These are phyloP conservation scores for Melanchra persicariae DNA, from an alignment of 2,888 invertebrate genomes.

Conservation along the genomic window DNA sequence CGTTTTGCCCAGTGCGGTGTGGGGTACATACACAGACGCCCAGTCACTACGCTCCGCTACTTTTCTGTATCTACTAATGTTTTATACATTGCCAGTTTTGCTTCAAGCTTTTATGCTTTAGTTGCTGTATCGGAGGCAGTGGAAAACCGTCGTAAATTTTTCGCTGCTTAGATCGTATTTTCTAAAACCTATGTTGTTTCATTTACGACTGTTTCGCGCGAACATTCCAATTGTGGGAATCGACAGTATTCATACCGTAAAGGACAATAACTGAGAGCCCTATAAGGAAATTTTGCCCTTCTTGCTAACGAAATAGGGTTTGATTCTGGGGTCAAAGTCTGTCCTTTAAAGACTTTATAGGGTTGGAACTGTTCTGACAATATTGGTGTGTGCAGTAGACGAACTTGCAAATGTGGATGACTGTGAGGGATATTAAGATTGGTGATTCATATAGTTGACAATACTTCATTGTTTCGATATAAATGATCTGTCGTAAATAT, in stretches of 20 bases:
- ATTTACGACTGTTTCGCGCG: slow-evolving; percentile 79
- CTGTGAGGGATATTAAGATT: slow-evolving; percentile 80
- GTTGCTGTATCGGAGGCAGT: slow-evolving; percentile 69
- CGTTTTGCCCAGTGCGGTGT: slow-evolving; percentile 90
- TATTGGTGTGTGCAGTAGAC: slow-evolving; percentile 79
- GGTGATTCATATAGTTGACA: slow-evolving; percentile 79
- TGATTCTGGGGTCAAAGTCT: slow-evolving; percentile 31
- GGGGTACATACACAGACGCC: slow-evolving; percentile 78
- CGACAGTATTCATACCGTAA: slow-evolving; percentile 58
- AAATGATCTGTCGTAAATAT: slow-evolving; percentile 68
- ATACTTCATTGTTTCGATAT: slow-evolving; percentile 78
- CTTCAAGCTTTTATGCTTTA: slow-evolving; percentile 71
- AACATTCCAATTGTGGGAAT: slow-evolving; percentile 78
- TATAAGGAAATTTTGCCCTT: slow-evolving; percentile 61
- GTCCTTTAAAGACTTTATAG: slow-evolving; percentile 42
- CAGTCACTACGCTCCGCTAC: slow-evolving; percentile 79
- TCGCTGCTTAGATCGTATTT: slow-evolving; percentile 78
- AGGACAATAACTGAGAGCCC: slow-evolving; percentile 53
- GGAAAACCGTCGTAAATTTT: slow-evolving; percentile 79
- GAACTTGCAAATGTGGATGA: slow-evolving; percentile 83
- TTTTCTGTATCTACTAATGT: slow-evolving; percentile 89
- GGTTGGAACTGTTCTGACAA: slow-evolving; percentile 62
- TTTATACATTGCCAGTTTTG: slow-evolving; percentile 85
- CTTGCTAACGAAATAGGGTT: slow-evolving; percentile 31
- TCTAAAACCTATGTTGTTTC: slow-evolving; percentile 77